Percentiles rank a stretch among this genome's conserved stretches.
phyloP scores from a whole-genome alignment of 2,113 vertebrate species.

The Tichodroma muraria region DNA sequence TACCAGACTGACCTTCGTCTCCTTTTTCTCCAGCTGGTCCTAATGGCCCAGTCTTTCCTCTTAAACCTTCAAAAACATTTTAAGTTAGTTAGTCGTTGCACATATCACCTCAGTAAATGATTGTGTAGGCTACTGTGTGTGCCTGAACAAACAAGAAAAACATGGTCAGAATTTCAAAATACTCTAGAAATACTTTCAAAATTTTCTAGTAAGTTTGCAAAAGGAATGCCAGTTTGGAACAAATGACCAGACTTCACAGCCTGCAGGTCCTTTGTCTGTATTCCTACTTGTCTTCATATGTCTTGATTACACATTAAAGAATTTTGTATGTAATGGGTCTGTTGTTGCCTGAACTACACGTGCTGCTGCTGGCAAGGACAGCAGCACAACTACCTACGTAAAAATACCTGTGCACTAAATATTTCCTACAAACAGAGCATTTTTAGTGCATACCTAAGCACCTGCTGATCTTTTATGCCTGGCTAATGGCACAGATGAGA shows the following conservation, averaged over 20 bases:
- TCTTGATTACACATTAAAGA: background rate
- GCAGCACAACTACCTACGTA: background rate
- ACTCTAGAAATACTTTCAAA: background rate
- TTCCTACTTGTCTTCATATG: background rate
- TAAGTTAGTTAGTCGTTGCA: conserved; percentile 17
- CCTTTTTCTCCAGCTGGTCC: conserved; percentile 88
- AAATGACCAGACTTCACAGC: background rate
- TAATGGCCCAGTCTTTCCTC: conserved; percentile 84
- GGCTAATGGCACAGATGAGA: background rate
- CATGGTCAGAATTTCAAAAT: background rate
- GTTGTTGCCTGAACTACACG: background rate
- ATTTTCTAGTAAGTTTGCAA: background rate
- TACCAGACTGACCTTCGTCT: conserved; percentile 85
- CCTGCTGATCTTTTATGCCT: background rate
- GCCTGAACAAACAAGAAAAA: background rate
- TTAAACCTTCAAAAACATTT: conserved; percentile 80
- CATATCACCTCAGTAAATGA: background rate
- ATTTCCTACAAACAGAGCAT: background rate
- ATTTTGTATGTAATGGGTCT: background rate
- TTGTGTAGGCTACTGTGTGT: background rate
- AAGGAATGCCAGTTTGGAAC: background rate
- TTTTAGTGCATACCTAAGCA: background rate
- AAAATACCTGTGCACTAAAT: background rate
- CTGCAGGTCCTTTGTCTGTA: background rate
- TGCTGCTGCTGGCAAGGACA: background rate